A percentile compares a stretch with the other conserved stretches of the same genome.
Evolutionary conservation across 1,140 invertebrate species (phyloP).

Genomic region (Dendrolimus kikuchii): DNA sequence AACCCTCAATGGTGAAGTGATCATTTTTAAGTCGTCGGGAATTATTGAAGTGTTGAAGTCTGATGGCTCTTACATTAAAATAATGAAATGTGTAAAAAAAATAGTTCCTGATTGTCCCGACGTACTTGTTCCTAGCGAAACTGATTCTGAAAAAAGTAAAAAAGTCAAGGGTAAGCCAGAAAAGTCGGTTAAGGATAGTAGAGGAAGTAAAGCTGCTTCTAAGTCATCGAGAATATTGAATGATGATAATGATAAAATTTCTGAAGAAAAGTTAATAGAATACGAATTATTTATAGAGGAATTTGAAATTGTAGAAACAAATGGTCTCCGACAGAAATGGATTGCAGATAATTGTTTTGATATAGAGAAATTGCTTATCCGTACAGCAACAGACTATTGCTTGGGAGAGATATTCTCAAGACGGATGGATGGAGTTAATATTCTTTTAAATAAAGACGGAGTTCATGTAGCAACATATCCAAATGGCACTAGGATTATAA

Average conservation of each 20-base stretch:
- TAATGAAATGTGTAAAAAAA: conserved; percentile 41
- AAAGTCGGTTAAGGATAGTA: conserved; percentile 22
- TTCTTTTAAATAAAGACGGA: conserved; percentile 67
- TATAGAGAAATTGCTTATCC: conserved; percentile 65
- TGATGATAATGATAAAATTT: conserved; percentile 24
- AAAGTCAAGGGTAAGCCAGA: conserved; percentile 33
- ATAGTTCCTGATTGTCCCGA: conserved; percentile 18
- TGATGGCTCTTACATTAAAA: conserved; percentile 45
- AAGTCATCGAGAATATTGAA: conserved; percentile 35
- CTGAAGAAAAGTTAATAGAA: conserved; percentile 16
- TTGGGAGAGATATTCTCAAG: conserved; percentile 69
- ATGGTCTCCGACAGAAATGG: conserved; percentile 46
- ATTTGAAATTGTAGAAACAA: conserved; percentile 46
- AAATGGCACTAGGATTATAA: conserved; percentile 71
- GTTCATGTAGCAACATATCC: conserved; percentile 57
- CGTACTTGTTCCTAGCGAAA: conserved; percentile 19
- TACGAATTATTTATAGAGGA: conserved; percentile 48
- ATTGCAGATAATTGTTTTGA: conserved; percentile 26
- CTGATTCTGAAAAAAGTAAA: conserved; percentile 39
- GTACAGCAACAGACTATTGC: conserved; percentile 67
- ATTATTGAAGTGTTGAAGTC: conserved; percentile 43
- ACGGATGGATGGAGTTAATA: conserved; percentile 71
- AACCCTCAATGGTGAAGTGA: conserved; percentile 55
- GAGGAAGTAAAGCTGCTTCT: conserved; percentile 31
- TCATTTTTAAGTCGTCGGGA: conserved; percentile 49